Evolutionary conservation across 2,797 vertebrate species (phyloP), one percentile per base, ranked within the genome.

Genomic region (Hylomyscus alleni): DNA sequence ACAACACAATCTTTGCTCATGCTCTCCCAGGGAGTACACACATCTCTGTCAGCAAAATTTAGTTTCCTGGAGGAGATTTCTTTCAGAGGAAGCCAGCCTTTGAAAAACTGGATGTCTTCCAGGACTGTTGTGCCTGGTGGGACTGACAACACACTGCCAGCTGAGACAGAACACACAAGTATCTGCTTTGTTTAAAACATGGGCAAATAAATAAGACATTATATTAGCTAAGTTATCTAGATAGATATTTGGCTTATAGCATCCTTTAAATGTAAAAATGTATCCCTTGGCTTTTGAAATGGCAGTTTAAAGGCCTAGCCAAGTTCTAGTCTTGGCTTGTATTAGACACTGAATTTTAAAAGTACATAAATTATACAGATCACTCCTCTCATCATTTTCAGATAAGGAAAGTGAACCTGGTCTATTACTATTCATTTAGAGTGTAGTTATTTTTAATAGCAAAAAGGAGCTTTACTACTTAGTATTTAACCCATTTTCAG

Each of bases 181-280:
- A 91, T 31, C 50, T 58, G 11, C 26, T 91, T 77, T 75, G 37
- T 29, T 91, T 93, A 89, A 73, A 91, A 91, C 19, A 54, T n/a
- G 77, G 47, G 62, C 4, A 73, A 89, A 20, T 88, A 89, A 86
- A 94, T 77, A 50, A 80, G 81, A 81, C 26, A 50, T 80, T 65
- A 34, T 56, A 75, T 58, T 84, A 69, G 47, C 40, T 73, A 86
- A 92, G 10, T 76, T 81, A 7, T 75, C 65, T 89, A 67, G n/a
- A 58, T 52, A 86, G 52, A 56, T 77, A 78, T 5, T 76, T 72
- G 6, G 52, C 69, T 65, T 77, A 65, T 44, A 67, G 67, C 58
- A 34, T n/a, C 19, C 72, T 73, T 75, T 88, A 86, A 17, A 75
- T 3, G 73, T 76, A 73, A 24, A 86, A 90, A 87, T 91, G 37